Percentiles rank a stretch among this genome's conserved stretches.
phyloP scores from a whole-genome alignment of 2,888 invertebrate species.

The Dendrolimus houi region DNA sequence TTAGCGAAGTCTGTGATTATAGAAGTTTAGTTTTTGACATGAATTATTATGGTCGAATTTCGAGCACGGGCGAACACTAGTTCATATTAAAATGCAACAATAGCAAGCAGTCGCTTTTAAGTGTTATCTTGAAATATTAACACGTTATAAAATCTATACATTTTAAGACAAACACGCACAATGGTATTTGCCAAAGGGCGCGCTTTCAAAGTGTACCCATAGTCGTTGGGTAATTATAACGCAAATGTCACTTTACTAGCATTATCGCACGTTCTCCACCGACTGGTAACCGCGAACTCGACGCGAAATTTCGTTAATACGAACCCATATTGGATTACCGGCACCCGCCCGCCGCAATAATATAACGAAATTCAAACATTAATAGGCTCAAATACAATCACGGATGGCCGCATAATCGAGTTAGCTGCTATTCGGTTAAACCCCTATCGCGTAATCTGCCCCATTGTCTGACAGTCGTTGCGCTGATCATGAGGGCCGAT shows the following conservation, averaged over 20 bases:
- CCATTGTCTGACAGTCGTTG: conserved; percentile 67
- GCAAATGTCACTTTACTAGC: conserved; percentile 24
- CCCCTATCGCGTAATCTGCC: conserved; percentile 70
- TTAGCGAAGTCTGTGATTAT: no score
- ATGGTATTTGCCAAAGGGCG: neutral
- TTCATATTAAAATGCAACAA: no score
- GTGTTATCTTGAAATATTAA: neutral
- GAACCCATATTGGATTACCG: conserved; percentile 64
- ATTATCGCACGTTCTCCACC: conserved; percentile 28
- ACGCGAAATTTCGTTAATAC: conserved; percentile 56
- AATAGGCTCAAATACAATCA: conserved; percentile 73
- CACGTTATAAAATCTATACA: neutral
- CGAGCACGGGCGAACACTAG: no score
- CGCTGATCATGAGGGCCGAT: conserved; percentile 69
- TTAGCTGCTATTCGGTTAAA: conserved; percentile 72
- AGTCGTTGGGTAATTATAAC: conserved; percentile 26
- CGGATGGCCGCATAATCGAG: conserved; percentile 74
- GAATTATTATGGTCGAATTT: no score
- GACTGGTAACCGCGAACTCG: conserved; percentile 34
- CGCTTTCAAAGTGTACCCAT: conserved; percentile 5
- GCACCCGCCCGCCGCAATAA: conserved; percentile 59
- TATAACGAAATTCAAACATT: conserved; percentile 75
- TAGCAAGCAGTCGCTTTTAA: no score
- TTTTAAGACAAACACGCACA: neutral
- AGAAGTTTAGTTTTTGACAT: no score